Conservation (phyloP, 2,888 invertebrate species). For the Acanthosepion lycidas region DNA sequence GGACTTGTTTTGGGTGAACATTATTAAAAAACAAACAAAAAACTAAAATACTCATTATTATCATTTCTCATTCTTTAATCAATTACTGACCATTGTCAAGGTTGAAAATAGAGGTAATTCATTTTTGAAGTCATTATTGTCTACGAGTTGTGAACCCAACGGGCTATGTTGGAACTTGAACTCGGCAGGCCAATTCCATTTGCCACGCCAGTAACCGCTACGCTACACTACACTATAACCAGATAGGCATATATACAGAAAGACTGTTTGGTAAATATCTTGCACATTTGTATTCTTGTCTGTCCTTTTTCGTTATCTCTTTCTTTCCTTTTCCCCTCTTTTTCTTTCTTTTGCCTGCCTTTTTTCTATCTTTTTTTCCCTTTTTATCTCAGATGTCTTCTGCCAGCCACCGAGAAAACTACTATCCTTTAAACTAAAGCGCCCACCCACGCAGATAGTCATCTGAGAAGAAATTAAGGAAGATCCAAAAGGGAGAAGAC, state of each 20-base stretch:
- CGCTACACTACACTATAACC: neutral
- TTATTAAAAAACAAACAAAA: too few species aligned
- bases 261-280: neutral
- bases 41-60: too few species aligned
- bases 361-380: neutral
- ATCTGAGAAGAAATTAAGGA: neutral
- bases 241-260: conserved; percentile 14
- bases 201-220: too few species aligned
- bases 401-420: neutral
- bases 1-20: too few species aligned
- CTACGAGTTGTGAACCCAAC: too few species aligned
- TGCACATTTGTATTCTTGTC: too few species aligned
- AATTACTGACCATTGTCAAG: too few species aligned
- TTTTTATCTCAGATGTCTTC: neutral
- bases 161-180: too few species aligned
- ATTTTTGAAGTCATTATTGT: too few species aligned
- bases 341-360: neutral
- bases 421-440: neutral
- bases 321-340: neutral
- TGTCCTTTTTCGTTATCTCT: neutral
- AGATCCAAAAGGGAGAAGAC: neutral
- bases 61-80: too few species aligned
- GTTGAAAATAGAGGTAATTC: too few species aligned
- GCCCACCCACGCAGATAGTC: neutral
- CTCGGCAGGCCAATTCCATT: too few species aligned